Evolutionary conservation across 2,113 vertebrate species (phyloP), one percentile per base, ranked within the genome.

Genomic region (Caranx ignobilis): DNA sequence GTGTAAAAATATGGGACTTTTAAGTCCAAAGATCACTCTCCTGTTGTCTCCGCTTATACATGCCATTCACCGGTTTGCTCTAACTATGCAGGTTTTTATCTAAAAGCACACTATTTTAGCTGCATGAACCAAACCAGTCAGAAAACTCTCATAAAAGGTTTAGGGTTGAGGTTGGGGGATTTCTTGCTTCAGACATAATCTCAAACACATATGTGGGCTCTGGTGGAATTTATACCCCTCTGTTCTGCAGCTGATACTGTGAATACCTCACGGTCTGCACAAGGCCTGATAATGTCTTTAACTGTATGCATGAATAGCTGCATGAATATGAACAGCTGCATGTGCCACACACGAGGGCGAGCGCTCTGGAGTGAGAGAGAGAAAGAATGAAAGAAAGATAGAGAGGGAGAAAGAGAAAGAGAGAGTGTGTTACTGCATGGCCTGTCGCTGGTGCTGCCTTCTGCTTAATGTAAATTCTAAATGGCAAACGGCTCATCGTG

Each of bases 391-490:
- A 39, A 32, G 13, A 68, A 6, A 13, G 4, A 32, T 31, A 56
- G 13, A 31, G 35, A 70, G 64, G 55, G 71, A 64, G 39, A 6
- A n/a, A 50, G 60, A 48, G 75, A 48, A 48, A 69, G 75, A 48
- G 69, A 65, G 13, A 26, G 62, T 2, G 69, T 18, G 47, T 59
- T 45, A 32, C 35, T 55, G 43, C 31, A 9, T 60, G 68, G 32
- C 18, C 45, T 16, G 50, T 72, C 72, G 57, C 41, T 19, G 39
- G 59, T 62, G 75, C 72, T 39, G 50, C 50, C 66, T 77, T 77
- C 65, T 85, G 75, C 78, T 82, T 87, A 61, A 88, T 92, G 80
- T 88, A 39, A 73, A 88, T 77, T 78, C 83, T 72, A 91, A 87
- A 91, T 89, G 87, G 81, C 82, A 89, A 90, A 80, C 60, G 47